Evolutionary conservation across 2,888 invertebrate genomes (phyloP).

Genomic region (Nemotelus pantherinus): DNA sequence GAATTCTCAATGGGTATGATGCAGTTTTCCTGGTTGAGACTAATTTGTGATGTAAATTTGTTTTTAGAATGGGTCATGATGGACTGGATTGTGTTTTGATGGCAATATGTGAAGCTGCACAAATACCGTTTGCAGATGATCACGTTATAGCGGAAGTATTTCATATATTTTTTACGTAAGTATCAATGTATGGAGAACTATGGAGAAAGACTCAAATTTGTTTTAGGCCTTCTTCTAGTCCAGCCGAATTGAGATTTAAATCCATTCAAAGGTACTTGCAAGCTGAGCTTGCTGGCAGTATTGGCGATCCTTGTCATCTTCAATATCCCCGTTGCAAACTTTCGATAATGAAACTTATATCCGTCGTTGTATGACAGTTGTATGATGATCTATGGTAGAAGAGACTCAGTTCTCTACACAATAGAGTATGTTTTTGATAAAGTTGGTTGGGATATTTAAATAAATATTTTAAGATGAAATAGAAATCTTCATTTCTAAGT

Average conservation of each 20-base stretch:
- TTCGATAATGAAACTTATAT: slow-evolving; percentile 16
- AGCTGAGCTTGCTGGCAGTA: slow-evolving; percentile 19
- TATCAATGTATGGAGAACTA: background rate
- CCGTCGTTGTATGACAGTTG: background rate
- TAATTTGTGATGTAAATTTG: background rate
- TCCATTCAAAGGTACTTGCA: slow-evolving; percentile 3
- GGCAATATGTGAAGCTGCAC: slow-evolving; percentile 80
- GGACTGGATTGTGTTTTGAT: slow-evolving; percentile 78
- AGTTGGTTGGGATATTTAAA: too few relatives aligned
- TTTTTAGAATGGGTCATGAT: slow-evolving; percentile 69
- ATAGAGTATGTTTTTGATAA: too few relatives aligned
- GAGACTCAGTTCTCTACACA: too few relatives aligned
- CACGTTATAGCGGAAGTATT: slow-evolving; percentile 16
- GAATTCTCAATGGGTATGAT: slow-evolving; percentile 56
- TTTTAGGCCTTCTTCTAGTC: slow-evolving; percentile 29
- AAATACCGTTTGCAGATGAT: slow-evolving; percentile 68
- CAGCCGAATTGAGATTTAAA: background rate
- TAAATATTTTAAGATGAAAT: too few relatives aligned
- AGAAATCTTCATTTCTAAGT: too few relatives aligned
- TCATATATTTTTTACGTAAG: slow-evolving; percentile 38
- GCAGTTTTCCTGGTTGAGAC: background rate
- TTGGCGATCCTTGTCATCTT: slow-evolving; percentile 36
- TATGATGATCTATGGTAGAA: too few relatives aligned
- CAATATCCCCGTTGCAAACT: slow-evolving; percentile 23
- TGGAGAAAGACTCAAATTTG: background rate